Evolutionary conservation across 1,140 invertebrate genomes (phyloP).

Genomic region (Andricus grossulariae): DNA sequence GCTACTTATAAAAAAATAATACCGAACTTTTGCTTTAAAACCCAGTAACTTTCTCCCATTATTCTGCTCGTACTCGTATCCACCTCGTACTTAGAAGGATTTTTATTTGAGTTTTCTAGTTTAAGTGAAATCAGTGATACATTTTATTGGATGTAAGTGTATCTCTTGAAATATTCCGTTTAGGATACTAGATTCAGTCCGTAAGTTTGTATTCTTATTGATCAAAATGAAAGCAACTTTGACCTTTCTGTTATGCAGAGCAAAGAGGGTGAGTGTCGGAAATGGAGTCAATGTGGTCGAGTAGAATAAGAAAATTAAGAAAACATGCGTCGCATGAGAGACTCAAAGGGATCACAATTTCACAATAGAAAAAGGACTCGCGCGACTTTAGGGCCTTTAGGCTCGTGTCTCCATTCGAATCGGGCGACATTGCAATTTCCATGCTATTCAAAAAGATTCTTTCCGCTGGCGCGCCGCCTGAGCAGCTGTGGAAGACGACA

Average conservation of each 20-base stretch:
- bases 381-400: conserved; percentile 22
- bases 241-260: background rate
- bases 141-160: no score
- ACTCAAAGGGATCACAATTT: conserved; percentile 19
- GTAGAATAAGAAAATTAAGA: conserved; percentile 30
- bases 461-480: background rate
- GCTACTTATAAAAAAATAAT: no score
- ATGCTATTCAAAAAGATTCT: conserved; percentile 22
- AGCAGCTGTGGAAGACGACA: background rate
- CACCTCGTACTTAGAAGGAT: no score
- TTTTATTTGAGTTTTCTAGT: no score
- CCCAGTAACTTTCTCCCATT: no score
- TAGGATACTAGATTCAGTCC: background rate
- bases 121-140: no score
- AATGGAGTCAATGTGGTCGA: conserved; percentile 13
- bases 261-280: conserved; percentile 9
- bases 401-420: conserved; percentile 4
- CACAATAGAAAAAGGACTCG: conserved; percentile 3
- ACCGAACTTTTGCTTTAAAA: no score
- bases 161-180: background rate
- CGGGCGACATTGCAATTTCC: conserved; percentile 22
- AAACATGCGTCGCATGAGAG: conserved; percentile 23
- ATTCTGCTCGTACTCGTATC: no score
- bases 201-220: conserved; percentile 15
- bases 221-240: background rate